Conservation (phyloP, 2,113 vertebrate genomes). For the Solea senegalensis region DNA sequence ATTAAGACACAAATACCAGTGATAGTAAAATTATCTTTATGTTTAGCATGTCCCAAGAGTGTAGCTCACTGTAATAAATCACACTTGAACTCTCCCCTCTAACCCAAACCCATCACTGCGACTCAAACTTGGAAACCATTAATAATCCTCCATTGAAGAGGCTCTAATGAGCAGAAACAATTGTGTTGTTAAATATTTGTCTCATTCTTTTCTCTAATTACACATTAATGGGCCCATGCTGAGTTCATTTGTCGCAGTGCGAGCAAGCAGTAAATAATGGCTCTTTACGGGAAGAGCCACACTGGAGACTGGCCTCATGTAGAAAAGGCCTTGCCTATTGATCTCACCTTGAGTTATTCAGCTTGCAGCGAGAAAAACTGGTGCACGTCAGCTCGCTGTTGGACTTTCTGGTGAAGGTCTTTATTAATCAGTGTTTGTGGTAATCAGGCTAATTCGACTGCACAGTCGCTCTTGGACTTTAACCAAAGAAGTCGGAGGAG, state of each 20-base stretch:
- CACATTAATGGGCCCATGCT: slow-evolving; percentile 69
- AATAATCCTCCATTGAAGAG: slow-evolving; percentile 35
- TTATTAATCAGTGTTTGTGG: slow-evolving; percentile 52
- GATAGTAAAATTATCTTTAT: not conserved
- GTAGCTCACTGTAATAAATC: slow-evolving; percentile 10
- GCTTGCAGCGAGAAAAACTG: slow-evolving; percentile 34
- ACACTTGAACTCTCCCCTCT: slow-evolving; percentile 11
- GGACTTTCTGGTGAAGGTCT: slow-evolving; percentile 47
- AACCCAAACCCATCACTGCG: slow-evolving; percentile 19
- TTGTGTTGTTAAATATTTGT: slow-evolving; percentile 68
- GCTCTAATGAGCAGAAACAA: slow-evolving; percentile 58
- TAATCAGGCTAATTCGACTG: slow-evolving; percentile 56
- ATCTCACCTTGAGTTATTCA: slow-evolving; percentile 63
- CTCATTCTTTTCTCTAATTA: slow-evolving; percentile 72
- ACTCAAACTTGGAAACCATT: slow-evolving; percentile 33
- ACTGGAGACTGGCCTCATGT: slow-evolving; percentile 37
- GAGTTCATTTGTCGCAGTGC: slow-evolving; percentile 67
- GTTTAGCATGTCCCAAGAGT: not conserved
- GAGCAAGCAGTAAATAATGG: slow-evolving; percentile 67
- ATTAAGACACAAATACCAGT: not conserved
- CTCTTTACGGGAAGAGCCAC: slow-evolving; percentile 50
- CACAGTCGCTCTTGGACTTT: slow-evolving; percentile 30
- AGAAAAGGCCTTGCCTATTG: slow-evolving; percentile 51
- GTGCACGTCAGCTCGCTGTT: slow-evolving; percentile 41
- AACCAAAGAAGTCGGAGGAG: slow-evolving; percentile 16